A percentile compares a stretch with the other conserved stretches of the same genome.
Conservation (phyloP, 2,113 vertebrate genomes). For the Irena cyanogastra region DNA sequence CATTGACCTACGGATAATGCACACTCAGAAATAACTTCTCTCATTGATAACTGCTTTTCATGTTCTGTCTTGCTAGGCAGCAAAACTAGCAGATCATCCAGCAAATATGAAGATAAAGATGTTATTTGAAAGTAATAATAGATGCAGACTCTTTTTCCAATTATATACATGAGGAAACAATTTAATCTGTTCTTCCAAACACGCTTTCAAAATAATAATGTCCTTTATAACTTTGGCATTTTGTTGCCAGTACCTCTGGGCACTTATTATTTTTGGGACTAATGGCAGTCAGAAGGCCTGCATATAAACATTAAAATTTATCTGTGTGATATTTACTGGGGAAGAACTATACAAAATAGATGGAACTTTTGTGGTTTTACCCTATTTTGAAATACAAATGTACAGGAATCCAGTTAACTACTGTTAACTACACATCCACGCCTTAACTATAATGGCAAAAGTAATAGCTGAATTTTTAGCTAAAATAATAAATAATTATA, state of each 20-base stretch:
- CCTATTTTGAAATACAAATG: not conserved
- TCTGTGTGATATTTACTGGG: not conserved
- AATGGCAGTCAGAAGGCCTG: slow-evolving; percentile 2
- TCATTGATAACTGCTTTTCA: not conserved
- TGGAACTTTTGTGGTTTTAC: not conserved
- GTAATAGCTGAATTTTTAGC: not conserved
- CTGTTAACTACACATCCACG: not conserved
- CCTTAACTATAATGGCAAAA: not conserved
- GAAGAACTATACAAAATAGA: not conserved
- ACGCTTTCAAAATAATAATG: not conserved
- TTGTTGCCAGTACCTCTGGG: not conserved
- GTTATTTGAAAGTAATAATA: slow-evolving; percentile 21
- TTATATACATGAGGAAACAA: not conserved
- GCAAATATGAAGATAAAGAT: not conserved
- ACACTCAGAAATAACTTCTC: not conserved
- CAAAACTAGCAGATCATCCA: not conserved
- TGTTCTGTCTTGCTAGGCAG: not conserved
- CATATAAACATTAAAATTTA: slow-evolving; percentile 39
- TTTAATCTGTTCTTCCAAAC: slow-evolving; percentile 26
- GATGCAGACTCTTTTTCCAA: not conserved
- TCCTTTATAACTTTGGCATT: slow-evolving; percentile 13
- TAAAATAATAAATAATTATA: not conserved
- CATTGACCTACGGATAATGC: not conserved
- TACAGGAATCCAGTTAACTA: not conserved
- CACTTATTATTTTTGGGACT: slow-evolving; percentile 39